Percentiles rank a stretch among this genome's conserved stretches.
Conservation (phyloP, 2,888 invertebrate genomes). For the Elysia crispata region DNA sequence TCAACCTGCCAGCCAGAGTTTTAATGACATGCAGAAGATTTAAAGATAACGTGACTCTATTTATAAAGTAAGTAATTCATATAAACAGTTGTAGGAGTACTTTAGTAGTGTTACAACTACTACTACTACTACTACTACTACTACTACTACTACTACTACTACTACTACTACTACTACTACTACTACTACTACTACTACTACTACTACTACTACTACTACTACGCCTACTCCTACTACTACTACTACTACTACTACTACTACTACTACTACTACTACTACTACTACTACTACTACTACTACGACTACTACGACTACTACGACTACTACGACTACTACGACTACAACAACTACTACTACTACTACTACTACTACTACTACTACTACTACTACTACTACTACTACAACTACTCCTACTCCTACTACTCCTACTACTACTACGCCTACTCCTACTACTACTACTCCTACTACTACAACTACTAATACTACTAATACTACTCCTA, state of each 20-base stretch:
- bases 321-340: conserved; percentile 18
- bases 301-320: conserved; percentile 21
- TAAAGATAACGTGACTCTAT: too few species aligned
- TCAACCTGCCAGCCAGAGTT: too few species aligned
- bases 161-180: conserved; percentile 38
- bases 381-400: conserved; percentile 36
- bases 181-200: conserved; percentile 37
- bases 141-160: conserved; percentile 34
- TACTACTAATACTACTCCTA: conserved; percentile 48
- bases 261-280: background rate
- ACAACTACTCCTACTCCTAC: conserved; percentile 25
- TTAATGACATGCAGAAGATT: too few species aligned
- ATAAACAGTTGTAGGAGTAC: too few species aligned
- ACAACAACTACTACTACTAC: conserved; percentile 19
- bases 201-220: conserved; percentile 37
- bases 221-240: conserved; percentile 34
- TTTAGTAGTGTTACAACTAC: conserved; percentile 6
- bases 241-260: conserved; percentile 29
- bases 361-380: conserved; percentile 23
- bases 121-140: conserved; percentile 20
- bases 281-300: conserved; percentile 2
- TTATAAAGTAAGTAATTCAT: too few species aligned
- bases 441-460: conserved; percentile 45
- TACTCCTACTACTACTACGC: conserved; percentile 28
- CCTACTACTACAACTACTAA: conserved; percentile 44